Evolutionary conservation across 2,888 invertebrate species (phyloP).

Genomic region (Drosophila barbarae): DNA sequence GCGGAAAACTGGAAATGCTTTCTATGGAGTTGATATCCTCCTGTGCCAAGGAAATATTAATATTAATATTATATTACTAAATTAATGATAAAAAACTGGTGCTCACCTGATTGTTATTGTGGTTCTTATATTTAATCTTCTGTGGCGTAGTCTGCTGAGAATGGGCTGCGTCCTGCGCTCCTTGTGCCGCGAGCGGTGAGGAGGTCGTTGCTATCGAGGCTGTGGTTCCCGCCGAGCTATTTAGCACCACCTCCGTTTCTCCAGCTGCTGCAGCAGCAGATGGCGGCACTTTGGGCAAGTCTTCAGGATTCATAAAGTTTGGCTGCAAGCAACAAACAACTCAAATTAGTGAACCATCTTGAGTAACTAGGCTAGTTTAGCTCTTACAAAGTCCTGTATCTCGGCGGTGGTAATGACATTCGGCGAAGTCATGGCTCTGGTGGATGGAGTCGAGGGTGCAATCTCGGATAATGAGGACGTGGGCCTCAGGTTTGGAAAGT

Average conservation of each 20-base stretch:
- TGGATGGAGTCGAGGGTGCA: slow-evolving; percentile 57
- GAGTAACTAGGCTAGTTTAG: too few species aligned
- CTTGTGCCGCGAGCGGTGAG: slow-evolving; percentile 53
- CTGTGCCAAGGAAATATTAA: slow-evolving; percentile 40
- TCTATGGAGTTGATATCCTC: slow-evolving; percentile 78
- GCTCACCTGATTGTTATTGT: slow-evolving; percentile 70
- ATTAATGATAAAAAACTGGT: neutral
- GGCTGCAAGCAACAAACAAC: slow-evolving; percentile 36
- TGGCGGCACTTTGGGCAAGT: slow-evolving; percentile 65
- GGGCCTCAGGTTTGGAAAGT: slow-evolving; percentile 47
- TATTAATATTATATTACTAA: neutral
- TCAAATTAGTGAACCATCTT: neutral
- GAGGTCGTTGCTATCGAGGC: slow-evolving; percentile 64
- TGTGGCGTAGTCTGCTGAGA: slow-evolving; percentile 49
- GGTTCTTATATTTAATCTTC: slow-evolving; percentile 59
- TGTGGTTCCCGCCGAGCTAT: slow-evolving; percentile 69
- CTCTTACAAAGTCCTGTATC: slow-evolving; percentile 53
- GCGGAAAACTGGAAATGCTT: slow-evolving; percentile 65
- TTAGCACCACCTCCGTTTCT: slow-evolving; percentile 57
- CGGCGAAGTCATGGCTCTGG: slow-evolving; percentile 58
- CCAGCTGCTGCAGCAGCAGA: slow-evolving; percentile 17
- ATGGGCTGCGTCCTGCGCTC: slow-evolving; percentile 18
- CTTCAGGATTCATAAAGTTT: slow-evolving; percentile 44
- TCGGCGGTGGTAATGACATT: slow-evolving; percentile 62
- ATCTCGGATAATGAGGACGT: slow-evolving; percentile 43